These are phyloP conservation scores for Diplolepis rosae DNA, from an alignment of 2,888 invertebrate species.

Conservation along the genomic window DNA sequence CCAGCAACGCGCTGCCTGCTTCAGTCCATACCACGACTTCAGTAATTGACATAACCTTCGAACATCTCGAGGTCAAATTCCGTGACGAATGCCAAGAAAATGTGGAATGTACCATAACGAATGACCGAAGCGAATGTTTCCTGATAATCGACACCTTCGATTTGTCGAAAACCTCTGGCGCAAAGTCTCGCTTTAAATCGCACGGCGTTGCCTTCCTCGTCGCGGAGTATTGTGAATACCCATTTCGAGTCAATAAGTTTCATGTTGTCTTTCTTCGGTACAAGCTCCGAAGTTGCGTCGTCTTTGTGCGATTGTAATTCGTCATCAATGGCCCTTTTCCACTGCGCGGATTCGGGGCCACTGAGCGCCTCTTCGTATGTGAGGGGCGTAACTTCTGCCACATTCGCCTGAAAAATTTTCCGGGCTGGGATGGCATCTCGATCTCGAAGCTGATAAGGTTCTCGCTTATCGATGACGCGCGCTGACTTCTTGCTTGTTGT, in stretches of 20 bases:
- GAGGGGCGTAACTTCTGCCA: background rate
- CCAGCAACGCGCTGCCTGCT: slow-evolving; percentile 35
- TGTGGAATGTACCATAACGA: too few species aligned
- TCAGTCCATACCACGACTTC: slow-evolving; percentile 36
- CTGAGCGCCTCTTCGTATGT: slow-evolving; percentile 34
- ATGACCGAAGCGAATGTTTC: slow-evolving; percentile 44
- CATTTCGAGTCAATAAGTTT: slow-evolving; percentile 45
- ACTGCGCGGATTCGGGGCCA: slow-evolving; percentile 29
- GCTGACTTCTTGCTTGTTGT: too few species aligned
- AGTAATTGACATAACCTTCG: slow-evolving; percentile 33
- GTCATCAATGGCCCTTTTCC: slow-evolving; percentile 35
- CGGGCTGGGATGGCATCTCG: too few species aligned
- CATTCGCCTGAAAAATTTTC: slow-evolving; percentile 22
- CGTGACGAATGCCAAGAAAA: slow-evolving; percentile 15
- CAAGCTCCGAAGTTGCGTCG: slow-evolving; percentile 40
- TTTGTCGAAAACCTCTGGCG: too few species aligned
- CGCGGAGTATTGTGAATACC: slow-evolving; percentile 40
- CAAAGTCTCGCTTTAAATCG: too few species aligned
- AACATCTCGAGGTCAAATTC: slow-evolving; percentile 29
- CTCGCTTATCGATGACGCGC: too few species aligned
- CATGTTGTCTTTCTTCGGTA: too few species aligned
- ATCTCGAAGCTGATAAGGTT: too few species aligned
- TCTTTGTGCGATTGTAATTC: slow-evolving; percentile 33
- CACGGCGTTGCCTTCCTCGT: slow-evolving; percentile 35
- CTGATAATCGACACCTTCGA: slow-evolving; percentile 28